phyloP scores from a whole-genome alignment of 2,888 invertebrate genomes.

The Bruchidius siliquastri region DNA sequence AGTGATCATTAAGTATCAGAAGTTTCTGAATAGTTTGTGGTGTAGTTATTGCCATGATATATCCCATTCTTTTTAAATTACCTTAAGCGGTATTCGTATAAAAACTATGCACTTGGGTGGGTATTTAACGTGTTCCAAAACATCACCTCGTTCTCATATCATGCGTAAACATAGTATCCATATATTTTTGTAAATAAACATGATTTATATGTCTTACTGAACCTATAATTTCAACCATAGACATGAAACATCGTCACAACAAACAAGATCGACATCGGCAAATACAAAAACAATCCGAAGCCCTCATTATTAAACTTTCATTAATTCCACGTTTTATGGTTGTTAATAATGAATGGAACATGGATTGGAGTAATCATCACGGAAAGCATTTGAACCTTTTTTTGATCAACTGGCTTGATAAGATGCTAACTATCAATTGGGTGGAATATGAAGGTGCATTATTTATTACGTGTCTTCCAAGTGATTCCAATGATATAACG shows the following conservation, averaged over 20 bases:
- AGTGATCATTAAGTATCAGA: too few relatives aligned
- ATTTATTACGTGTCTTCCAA: neutral
- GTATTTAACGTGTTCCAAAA: too few relatives aligned
- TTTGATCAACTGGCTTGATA: neutral
- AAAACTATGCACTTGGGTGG: too few relatives aligned
- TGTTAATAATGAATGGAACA: neutral
- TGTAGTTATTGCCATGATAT: too few relatives aligned
- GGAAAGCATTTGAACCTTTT: neutral
- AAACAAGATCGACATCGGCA: neutral
- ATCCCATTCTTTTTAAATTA: too few relatives aligned
- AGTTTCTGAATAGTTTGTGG: too few relatives aligned
- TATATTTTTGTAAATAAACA: neutral
- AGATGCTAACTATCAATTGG: neutral
- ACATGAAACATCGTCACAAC: neutral
- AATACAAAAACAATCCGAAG: neutral
- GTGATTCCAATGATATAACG: neutral
- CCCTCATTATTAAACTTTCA: constrained; percentile 5
- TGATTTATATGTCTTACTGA: neutral
- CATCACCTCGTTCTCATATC: too few relatives aligned
- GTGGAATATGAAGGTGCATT: neutral
- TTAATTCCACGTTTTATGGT: constrained; percentile 5
- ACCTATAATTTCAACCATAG: neutral
- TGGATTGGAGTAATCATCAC: neutral
- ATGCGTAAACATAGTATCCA: neutral
- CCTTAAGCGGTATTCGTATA: too few relatives aligned